Conservation (phyloP, 2,113 vertebrate genomes). For the Leucopsar rothschildi region DNA sequence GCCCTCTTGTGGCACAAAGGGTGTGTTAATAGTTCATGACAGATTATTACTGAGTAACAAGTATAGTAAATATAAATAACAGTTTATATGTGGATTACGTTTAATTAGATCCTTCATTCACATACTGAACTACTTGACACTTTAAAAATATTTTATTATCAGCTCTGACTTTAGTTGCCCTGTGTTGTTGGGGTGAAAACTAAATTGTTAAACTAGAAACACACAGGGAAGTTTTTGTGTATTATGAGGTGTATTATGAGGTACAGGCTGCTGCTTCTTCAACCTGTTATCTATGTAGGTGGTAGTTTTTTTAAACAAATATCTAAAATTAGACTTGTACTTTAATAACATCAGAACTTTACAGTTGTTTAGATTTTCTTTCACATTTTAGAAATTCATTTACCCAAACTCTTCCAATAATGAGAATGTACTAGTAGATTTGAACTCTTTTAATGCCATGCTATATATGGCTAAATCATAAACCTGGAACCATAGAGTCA, state of each 20-base stretch:
- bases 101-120: background rate
- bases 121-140: background rate
- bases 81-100: background rate
- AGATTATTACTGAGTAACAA: background rate
- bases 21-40: background rate
- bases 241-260: background rate
- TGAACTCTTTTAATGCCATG: background rate
- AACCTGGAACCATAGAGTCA: background rate
- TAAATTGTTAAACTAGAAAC: background rate
- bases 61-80: background rate
- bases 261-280: background rate
- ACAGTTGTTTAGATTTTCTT: background rate
- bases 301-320: background rate
- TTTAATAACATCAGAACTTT: background rate
- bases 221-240: background rate
- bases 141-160: background rate
- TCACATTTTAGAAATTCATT: background rate
- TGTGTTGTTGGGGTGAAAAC: background rate
- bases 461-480: background rate
- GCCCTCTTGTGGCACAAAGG: constrained; percentile 31
- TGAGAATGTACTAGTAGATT: background rate
- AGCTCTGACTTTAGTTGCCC: background rate
- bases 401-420: background rate
- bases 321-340: background rate
- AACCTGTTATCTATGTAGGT: background rate